A percentile compares a stretch with the other conserved stretches of the same genome.
These are phyloP conservation scores for Rhogogaster chlorosoma DNA, from an alignment of 2,888 invertebrate species.

Conservation along the genomic window DNA sequence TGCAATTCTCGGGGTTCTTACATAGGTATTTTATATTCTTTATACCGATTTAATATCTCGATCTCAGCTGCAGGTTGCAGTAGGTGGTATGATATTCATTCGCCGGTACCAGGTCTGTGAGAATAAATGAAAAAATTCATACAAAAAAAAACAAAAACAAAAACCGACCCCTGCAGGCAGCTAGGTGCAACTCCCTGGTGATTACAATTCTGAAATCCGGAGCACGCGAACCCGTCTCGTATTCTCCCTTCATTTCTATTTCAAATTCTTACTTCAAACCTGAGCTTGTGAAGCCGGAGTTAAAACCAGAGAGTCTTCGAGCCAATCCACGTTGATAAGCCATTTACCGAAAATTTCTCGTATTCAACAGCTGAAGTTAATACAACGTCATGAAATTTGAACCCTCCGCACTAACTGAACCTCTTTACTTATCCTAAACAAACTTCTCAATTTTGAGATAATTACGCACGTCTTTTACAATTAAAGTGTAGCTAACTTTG, in stretches of 20 bases:
- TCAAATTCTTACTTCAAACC: neutral
- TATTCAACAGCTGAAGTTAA: neutral
- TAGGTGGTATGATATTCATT: neutral
- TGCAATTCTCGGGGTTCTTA: constrained; percentile 8
- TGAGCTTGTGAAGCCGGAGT: neutral
- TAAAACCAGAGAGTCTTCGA: neutral
- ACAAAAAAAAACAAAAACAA: neutral
- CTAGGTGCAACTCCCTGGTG: neutral
- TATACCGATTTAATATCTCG: neutral
- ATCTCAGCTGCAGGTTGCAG: neutral
- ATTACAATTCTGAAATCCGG: neutral
- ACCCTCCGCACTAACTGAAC: neutral
- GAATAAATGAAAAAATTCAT: neutral
- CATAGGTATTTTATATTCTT: neutral
- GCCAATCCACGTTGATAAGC: neutral
- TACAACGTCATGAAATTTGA: neutral
- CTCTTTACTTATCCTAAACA: neutral
- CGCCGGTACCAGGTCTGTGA: neutral
- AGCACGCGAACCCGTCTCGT: neutral
- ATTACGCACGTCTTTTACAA: neutral
- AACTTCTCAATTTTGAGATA: neutral
- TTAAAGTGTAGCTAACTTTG: neutral
- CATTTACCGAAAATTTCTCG: neutral
- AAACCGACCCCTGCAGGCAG: neutral
- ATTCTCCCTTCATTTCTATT: neutral